Evolutionary conservation across 2,113 vertebrate genomes (phyloP).

Genomic region (Cyanoramphus novaezelandiae): DNA sequence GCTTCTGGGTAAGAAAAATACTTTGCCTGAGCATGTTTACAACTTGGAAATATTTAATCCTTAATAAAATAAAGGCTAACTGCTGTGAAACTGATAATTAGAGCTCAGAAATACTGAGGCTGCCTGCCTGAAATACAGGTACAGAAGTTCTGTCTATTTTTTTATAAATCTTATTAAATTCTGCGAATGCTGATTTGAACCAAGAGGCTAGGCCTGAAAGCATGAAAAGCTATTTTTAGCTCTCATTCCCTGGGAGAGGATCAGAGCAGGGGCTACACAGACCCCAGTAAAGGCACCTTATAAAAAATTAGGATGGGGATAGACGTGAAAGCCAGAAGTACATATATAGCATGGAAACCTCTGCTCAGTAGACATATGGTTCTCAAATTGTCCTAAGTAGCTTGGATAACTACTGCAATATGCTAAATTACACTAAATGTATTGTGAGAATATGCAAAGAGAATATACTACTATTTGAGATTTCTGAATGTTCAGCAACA

Average conservation of each 20-base stretch:
- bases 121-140: neutral
- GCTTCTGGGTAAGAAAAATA: constrained; percentile 54
- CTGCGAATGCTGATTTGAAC: neutral
- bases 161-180: neutral
- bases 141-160: neutral
- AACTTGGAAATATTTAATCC: constrained; percentile 21
- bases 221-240: neutral
- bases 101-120: neutral
- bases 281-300: neutral
- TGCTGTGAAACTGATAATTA: neutral
- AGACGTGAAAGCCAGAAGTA: neutral
- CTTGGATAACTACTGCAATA: neutral
- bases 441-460: neutral
- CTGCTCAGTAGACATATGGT: neutral
- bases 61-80: constrained; percentile 15
- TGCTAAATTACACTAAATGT: neutral
- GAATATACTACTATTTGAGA: neutral
- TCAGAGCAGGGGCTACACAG: neutral
- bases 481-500: neutral
- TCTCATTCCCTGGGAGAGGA: neutral
- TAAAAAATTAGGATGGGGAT: neutral
- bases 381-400: neutral
- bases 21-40: constrained; percentile 27
- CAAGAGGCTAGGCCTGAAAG: neutral
- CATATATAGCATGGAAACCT: neutral